Evolutionary conservation across 2,888 invertebrate genomes (phyloP).

Genomic region (Malacosoma neustria): DNA sequence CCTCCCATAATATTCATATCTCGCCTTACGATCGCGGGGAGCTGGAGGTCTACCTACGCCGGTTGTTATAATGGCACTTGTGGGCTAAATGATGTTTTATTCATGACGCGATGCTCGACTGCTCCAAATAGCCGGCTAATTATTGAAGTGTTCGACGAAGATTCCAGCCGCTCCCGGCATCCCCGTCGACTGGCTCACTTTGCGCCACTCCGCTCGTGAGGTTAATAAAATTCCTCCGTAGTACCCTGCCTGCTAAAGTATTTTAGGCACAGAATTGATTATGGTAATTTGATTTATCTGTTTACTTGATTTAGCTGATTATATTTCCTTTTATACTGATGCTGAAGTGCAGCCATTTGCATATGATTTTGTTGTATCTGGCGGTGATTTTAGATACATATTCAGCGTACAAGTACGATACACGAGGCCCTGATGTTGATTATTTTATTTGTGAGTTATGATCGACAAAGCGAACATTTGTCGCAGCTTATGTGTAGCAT

Average conservation of each 20-base stretch:
- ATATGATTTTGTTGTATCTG: background rate
- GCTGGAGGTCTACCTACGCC: conserved; percentile 22
- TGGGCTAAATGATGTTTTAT: conserved; percentile 63
- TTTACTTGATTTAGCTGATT: conserved; percentile 12
- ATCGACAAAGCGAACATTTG: too few species aligned
- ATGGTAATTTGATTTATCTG: conserved; percentile 22
- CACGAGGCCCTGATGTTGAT: too few species aligned
- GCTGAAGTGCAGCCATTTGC: background rate
- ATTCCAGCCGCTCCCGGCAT: conserved; percentile 29
- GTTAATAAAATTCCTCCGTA: conserved; percentile 28
- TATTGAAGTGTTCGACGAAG: conserved; percentile 56
- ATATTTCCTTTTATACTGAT: conserved; percentile 1
- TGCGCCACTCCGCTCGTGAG: conserved; percentile 38
- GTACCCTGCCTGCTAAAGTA: conserved; percentile 7
- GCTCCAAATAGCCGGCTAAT: conserved; percentile 62
- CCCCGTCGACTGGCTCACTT: conserved; percentile 27
- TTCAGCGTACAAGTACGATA: too few species aligned
- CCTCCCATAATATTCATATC: conserved; percentile 8
- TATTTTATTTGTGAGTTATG: too few species aligned
- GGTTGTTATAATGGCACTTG: conserved; percentile 41
- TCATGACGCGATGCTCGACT: conserved; percentile 55
- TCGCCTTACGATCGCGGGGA: conserved; percentile 10
- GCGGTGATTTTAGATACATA: background rate
- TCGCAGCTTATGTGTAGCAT: too few species aligned
- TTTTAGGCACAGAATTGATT: conserved; percentile 13